phyloP scores from a whole-genome alignment of 2,797 vertebrate genomes.

The Esox masquinongy region DNA sequence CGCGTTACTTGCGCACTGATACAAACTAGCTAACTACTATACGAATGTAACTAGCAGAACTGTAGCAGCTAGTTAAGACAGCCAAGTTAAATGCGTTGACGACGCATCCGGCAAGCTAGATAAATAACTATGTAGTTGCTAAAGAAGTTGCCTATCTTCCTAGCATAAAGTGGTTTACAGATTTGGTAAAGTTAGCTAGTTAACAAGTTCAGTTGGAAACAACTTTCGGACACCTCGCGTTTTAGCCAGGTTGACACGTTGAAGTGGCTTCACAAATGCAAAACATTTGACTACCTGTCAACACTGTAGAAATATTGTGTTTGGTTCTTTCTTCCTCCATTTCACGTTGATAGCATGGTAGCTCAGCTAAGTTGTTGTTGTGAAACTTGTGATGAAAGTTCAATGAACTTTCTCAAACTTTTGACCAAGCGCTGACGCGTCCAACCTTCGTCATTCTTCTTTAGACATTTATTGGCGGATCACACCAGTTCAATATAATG shows the following conservation, averaged over 20 bases:
- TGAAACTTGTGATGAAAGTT: background rate
- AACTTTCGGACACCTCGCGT: background rate
- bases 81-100: too few species aligned
- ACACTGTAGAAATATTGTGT: conserved; percentile 1
- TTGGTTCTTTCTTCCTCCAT: conserved; percentile 58
- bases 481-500: too few species aligned
- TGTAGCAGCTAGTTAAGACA: too few species aligned
- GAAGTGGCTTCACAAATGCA: background rate
- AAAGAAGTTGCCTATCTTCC: too few species aligned
- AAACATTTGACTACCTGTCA: background rate
- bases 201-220: background rate
- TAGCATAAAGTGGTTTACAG: background rate
- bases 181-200: background rate
- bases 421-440: conserved; percentile 46
- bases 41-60: too few species aligned
- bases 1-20: too few species aligned
- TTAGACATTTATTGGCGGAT: too few species aligned
- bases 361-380: conserved; percentile 46
- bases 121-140: too few species aligned
- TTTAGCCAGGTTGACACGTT: background rate
- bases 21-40: too few species aligned
- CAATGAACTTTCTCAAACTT: conserved; percentile 26
- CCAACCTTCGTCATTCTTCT: too few species aligned
- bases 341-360: background rate
- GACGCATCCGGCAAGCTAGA: too few species aligned